Base-by-base conservation (phyloP, 2,888 invertebrate species). In the Brenthis hecate region DNA sequence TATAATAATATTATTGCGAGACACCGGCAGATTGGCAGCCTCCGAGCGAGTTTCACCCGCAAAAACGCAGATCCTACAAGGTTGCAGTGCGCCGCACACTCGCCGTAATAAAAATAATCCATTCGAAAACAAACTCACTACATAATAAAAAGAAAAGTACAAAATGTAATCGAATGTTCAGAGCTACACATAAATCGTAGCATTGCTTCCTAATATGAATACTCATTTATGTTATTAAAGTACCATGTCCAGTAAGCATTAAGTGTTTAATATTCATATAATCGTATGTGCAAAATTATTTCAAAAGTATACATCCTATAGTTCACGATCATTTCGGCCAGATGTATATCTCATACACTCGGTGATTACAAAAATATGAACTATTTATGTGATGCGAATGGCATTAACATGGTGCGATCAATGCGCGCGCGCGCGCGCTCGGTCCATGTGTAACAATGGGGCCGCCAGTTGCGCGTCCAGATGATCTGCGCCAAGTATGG, bases 401-500 rank as follows among this genome's bases (percentile, higher is more conserved):
- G 14, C 48, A 19, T 48, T 36, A 58, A 60, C 50, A 50, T 50
- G 32, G 60, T 60, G 60, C 28, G 28, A 50, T 50, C 28, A 60
- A 60, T n/a, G 50, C 32, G 60, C 48, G 58, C n/a, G 23, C 48
- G 58, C 48, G 48, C 13, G 53, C 53, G 53, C 8, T 53, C 53
- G 53, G 51, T 16, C 43, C 56, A 36, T 60, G 69, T 51, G 54
- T 32, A 50, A 61, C 50, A 65, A 60, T 36, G 65, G 65, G 72
- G 73, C 73, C 76, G 76, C 72, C 75, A 72, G 71, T 70, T 57
- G 64, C 72, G 72, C 65, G 71, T 69, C 74, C 78, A 75, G 79
- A 75, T 78, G 78, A 79, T 79, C 78, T 76, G 74, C 75, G 74
- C 77, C 82, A 79, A 79, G 82, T 80, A 85, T 73, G 85, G 84